A percentile compares a stretch with the other conserved stretches of the same genome.
Evolutionary conservation across 1,140 invertebrate genomes (phyloP).

Genomic region (Pseudachorutes palmiensis): DNA sequence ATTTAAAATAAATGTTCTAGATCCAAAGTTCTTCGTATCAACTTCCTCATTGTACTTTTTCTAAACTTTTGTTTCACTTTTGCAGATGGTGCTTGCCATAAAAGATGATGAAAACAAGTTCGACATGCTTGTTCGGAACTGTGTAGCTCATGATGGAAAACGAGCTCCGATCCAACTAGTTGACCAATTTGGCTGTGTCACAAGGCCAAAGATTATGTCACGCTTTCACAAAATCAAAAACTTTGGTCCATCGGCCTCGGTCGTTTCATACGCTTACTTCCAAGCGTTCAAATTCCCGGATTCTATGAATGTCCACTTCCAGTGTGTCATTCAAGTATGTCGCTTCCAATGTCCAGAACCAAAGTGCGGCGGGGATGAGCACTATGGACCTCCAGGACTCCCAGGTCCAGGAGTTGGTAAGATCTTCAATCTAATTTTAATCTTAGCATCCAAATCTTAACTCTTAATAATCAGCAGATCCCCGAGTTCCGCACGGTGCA

Average conservation of each 20-base stretch:
- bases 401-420: slow-evolving; percentile 31
- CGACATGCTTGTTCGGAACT: slow-evolving; percentile 87
- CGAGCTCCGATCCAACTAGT: slow-evolving; percentile 84
- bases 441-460: background rate
- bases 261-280: slow-evolving; percentile 91
- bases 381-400: slow-evolving; percentile 58
- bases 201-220: slow-evolving; percentile 82
- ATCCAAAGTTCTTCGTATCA: too few relatives aligned
- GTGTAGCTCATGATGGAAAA: slow-evolving; percentile 88
- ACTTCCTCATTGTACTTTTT: too few relatives aligned
- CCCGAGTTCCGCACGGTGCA: slow-evolving; percentile 65
- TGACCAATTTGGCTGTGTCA: slow-evolving; percentile 83
- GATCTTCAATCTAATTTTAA: background rate
- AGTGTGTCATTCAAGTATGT: slow-evolving; percentile 91
- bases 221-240: slow-evolving; percentile 94
- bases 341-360: slow-evolving; percentile 86
- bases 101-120: slow-evolving; percentile 94
- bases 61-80: background rate
- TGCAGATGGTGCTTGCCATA: slow-evolving; percentile 76
- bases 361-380: slow-evolving; percentile 63
- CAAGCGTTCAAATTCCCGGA: slow-evolving; percentile 95
- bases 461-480: slow-evolving; percentile 55
- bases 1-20: too few relatives aligned
- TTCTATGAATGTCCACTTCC: slow-evolving; percentile 95
- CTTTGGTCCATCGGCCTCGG: slow-evolving; percentile 84